Evolutionary conservation across 2,888 invertebrate genomes (phyloP), one percentile per base, ranked within the genome.

Genomic region (Tiphia femorata): DNA sequence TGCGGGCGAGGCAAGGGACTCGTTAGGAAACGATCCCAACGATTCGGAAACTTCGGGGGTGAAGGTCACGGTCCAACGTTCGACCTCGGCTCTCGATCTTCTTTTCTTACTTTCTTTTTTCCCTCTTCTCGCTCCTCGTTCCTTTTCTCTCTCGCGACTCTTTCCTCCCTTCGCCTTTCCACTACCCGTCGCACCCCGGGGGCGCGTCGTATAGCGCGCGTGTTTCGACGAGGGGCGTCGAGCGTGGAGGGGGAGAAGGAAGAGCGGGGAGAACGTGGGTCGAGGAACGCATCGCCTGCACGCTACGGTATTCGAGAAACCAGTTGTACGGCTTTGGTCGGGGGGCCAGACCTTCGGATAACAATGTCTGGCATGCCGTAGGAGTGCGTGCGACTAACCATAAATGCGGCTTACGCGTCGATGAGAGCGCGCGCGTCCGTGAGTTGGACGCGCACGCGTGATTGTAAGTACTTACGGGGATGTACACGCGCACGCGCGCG

Each of bases 291-390:
- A 40, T 41, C 27, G 35, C 27, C 37, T 16, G 40, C 19, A 38
- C 14, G 20, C 46, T 27, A 23, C 10, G 58, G 43, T 66, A 64
- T 67, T 68, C 47, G 54, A 52, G 40, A 38, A 60, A 77, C 72
- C 67, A 73, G 77, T 77, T 58, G 58, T 64, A 62, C 65, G 64
- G 67, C 72, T 75, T 77, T 66, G 70, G n/a, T 65, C 41, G 42
- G 67, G n/a, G n/a, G n/a, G n/a, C n/a, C n/a, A 54, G 61, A 64
- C 71, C 64, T 67, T 65, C 63, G 67, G 56, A 60, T 64, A 67
- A 73, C 75, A 75, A 77, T 75, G 76, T 70, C 69, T 61, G 72
- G 70, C 52, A 76, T 69, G 72, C 64, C 33, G 25, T 51, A 42
- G 58, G 49, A 58, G 50, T 53, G 54, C 56, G n/a, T 30, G 23